Base-by-base conservation (phyloP, 2,888 invertebrate genomes). In the Hypolimnas misippus region DNA sequence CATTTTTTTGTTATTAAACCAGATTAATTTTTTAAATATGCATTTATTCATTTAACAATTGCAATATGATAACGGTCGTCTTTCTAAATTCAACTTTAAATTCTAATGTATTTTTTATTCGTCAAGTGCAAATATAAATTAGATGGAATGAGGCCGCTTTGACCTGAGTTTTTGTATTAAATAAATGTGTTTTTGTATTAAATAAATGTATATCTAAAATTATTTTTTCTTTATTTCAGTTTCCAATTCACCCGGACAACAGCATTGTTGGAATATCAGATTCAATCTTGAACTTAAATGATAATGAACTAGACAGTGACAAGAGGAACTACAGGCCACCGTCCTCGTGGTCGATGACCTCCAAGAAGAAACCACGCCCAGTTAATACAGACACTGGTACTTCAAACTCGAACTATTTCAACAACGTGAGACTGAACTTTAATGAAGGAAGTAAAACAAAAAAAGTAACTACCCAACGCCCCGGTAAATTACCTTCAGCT, bases 241-340 rank as follows among this genome's bases (percentile, higher is more conserved):
- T 86, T 76, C 79, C 85, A 0, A 71, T 82, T 0, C 86, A 86
- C 40, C 86, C 87, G 1, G 86, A 84, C 40, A 89, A 89, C 79
- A 89, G 86, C 70, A 87, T 87, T 38, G 85, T 86, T 0, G 89
- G 87, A 8, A 74, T 85, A 2, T 87, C 86, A 2, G 93, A 93
- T 70, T 77, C 87, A 3, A 87, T 93, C 25, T 78, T 82, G 1
- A 84, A 81, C 50, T 77, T 79, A 8, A 81, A 83, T 65, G 86
- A 89, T 67, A 86, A 89, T 56, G 85, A 84, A 14, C 70, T 90
- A 4, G 89, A 87, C 65, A 83, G 85, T 40, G 92, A 84, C 59
- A 92, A 92, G 69, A 82, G 84, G 19, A 87, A 84, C 65, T 93
- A 93, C 73, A 83, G 92, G 25, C 87, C 93, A 0, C 93, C 94